Conservation (phyloP, 2,797 vertebrate genomes). For the Brachyalestes nurse region DNA sequence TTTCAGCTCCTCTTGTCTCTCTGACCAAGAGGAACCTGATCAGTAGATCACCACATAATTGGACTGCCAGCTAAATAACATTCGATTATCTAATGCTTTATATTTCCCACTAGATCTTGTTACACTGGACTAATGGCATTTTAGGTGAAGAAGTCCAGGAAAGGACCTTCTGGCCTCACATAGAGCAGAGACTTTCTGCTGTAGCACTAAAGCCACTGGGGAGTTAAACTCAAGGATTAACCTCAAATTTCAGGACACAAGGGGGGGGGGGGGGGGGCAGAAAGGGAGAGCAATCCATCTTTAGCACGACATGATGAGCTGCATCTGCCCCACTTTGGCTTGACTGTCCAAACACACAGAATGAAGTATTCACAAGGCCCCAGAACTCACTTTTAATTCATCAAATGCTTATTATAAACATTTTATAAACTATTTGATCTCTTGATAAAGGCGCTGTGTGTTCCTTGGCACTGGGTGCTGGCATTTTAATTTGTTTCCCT, state of each 20-base stretch:
- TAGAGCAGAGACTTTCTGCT: neutral
- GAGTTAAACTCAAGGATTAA: neutral
- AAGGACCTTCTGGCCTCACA: neutral
- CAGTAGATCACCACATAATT: neutral
- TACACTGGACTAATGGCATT: neutral
- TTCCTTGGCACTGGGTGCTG: neutral
- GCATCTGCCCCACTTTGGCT: conserved; percentile 9
- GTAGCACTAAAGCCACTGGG: neutral
- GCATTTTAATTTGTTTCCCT: neutral
- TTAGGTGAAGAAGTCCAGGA: no score
- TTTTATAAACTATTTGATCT: conserved; percentile 9
- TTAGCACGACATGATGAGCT: conserved; percentile 11
- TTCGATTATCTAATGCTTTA: neutral
- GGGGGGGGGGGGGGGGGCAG: neutral
- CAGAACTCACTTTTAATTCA: neutral
- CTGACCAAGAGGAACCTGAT: neutral
- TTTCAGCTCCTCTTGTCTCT: neutral
- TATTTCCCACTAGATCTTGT: neutral
- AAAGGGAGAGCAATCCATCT: conserved; percentile 2
- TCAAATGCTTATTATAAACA: neutral
- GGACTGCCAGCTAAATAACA: neutral
- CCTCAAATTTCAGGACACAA: neutral
- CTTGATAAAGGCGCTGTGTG: neutral
- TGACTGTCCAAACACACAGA: conserved; percentile 9
- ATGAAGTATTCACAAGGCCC: neutral